Conservation (phyloP, 2,113 vertebrate species). For the Leptosomus discolor region DNA sequence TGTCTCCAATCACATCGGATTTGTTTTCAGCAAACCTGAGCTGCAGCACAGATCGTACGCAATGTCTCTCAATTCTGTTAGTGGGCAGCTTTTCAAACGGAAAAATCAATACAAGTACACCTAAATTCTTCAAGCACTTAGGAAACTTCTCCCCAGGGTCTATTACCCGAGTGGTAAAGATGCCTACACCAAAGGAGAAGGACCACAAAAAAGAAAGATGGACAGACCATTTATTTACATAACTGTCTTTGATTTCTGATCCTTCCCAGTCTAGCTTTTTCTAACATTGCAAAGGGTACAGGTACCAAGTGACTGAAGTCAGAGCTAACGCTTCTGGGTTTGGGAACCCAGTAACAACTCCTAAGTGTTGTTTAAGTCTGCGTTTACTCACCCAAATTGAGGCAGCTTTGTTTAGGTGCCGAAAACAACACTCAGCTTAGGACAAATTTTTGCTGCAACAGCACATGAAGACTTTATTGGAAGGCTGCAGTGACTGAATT, state of each 20-base stretch:
- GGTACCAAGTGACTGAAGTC: neutral
- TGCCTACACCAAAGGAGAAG: neutral
- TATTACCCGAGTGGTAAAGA: neutral
- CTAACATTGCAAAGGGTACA: neutral
- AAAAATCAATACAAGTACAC: slow-evolving; percentile 31
- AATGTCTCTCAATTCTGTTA: neutral
- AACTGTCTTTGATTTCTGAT: neutral
- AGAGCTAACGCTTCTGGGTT: neutral
- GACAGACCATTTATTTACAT: neutral
- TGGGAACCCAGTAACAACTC: neutral
- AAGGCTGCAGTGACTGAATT: neutral
- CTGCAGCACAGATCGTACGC: neutral
- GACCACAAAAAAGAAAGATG: neutral
- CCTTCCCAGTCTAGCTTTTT: neutral
- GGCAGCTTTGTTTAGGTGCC: neutral
- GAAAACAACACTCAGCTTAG: neutral
- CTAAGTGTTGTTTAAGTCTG: too few species aligned
- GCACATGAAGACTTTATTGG: neutral
- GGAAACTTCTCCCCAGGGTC: neutral
- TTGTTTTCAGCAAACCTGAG: neutral
- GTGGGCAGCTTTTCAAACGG: slow-evolving; percentile 2
- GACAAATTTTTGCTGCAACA: neutral
- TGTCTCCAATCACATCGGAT: neutral
- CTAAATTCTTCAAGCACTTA: slow-evolving; percentile 25
- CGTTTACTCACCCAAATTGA: neutral